Evolutionary conservation across 2,888 invertebrate species (phyloP).

Genomic region (Ceramica pisi): DNA sequence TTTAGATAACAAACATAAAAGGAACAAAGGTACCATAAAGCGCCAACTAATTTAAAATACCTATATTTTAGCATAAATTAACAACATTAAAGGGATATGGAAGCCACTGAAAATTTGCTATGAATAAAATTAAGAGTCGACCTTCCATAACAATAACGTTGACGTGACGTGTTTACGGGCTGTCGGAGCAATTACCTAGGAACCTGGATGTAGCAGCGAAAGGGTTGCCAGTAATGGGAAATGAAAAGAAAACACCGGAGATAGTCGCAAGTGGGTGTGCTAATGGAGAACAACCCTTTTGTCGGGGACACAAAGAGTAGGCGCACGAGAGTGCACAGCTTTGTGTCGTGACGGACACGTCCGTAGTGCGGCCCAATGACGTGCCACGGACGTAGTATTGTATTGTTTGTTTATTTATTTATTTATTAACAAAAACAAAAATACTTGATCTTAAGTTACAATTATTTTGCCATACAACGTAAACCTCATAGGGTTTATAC

Average conservation of each 20-base stretch:
- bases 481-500: too few relatives aligned
- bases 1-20: slow-evolving; percentile 21
- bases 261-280: slow-evolving; percentile 67
- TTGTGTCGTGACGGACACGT: slow-evolving; percentile 27
- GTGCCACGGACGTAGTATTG: slow-evolving; percentile 11
- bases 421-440: too few relatives aligned
- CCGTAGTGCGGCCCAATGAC: slow-evolving; percentile 4
- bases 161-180: slow-evolving; percentile 62
- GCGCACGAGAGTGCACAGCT: slow-evolving; percentile 39
- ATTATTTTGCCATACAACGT: too few relatives aligned
- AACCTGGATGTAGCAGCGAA: slow-evolving; percentile 43
- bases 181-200: slow-evolving; percentile 59
- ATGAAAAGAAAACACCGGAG: slow-evolving; percentile 79
- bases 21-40: slow-evolving; percentile 19
- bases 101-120: slow-evolving; percentile 43
- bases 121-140: slow-evolving; percentile 59
- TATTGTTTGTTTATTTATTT: too few relatives aligned
- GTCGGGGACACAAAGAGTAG: slow-evolving; percentile 57
- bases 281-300: slow-evolving; percentile 72
- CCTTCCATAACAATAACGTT: slow-evolving; percentile 57
- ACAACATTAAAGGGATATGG: slow-evolving; percentile 34
- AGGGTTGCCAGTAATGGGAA: slow-evolving; percentile 62
- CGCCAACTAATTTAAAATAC: slow-evolving; percentile 42
- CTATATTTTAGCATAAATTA: slow-evolving; percentile 53
- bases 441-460: too few relatives aligned